These are phyloP conservation scores for Leptinotarsa juncta DNA, from an alignment of 2,888 invertebrate species.

Conservation along the genomic window DNA sequence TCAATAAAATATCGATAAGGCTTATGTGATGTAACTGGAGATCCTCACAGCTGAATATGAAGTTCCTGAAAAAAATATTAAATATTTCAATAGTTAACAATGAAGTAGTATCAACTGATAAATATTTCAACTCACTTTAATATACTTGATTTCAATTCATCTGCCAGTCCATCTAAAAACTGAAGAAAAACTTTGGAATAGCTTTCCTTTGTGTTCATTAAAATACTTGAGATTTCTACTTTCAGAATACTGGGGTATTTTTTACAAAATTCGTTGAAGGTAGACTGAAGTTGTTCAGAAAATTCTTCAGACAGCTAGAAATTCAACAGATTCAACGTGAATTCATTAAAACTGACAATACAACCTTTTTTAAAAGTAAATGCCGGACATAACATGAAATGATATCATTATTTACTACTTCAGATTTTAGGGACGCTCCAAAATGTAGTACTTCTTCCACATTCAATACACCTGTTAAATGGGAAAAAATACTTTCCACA, in stretches of 20 bases:
- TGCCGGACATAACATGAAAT: conserved; percentile 39
- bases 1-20: conserved; percentile 47
- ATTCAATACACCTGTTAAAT: conserved; percentile 37
- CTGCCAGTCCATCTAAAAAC: conserved; percentile 38
- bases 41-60: conserved; percentile 38
- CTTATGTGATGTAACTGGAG: conserved; percentile 44
- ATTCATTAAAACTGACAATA: not conserved
- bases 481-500: conserved; percentile 38
- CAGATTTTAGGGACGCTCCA: conserved; percentile 40
- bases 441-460: conserved; percentile 44
- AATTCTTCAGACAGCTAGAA: conserved; percentile 45
- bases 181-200: conserved; percentile 40
- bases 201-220: conserved; percentile 26
- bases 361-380: conserved; percentile 44
- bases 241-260: conserved; percentile 40
- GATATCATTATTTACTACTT: conserved; percentile 31
- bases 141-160: conserved; percentile 42
- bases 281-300: conserved; percentile 40
- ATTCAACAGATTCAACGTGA: not conserved
- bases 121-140: conserved; percentile 40
- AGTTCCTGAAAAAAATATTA: conserved; percentile 37
- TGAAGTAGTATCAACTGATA: not conserved
- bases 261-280: conserved; percentile 38
- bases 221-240: conserved; percentile 36
- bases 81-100: not conserved